Evolutionary conservation across 1,140 invertebrate species (phyloP), one percentile per base, ranked within the genome.

Genomic region (Myzus persicae): DNA sequence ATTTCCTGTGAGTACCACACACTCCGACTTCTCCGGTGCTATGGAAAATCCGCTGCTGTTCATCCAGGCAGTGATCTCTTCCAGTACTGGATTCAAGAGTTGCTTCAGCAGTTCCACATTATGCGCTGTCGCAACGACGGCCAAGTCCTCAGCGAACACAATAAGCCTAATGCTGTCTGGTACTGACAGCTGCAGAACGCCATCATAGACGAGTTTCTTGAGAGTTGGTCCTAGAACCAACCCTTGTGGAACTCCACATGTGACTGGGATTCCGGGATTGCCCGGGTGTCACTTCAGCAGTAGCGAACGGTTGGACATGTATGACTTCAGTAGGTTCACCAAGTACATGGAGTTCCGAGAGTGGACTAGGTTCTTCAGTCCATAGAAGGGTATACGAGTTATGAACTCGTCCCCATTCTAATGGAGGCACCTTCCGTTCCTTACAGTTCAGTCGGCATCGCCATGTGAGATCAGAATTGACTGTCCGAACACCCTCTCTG

Each of bases 111-210:
- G 3, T 3, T 26, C 38, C 1, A 14, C 1, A 3, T 9, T 82
- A 0, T 2, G 18, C 0, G 24, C 90, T 11, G 22, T 18, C 2
- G 7, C 90, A 1, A 91, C 38, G 0, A 91, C 40, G 0, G 88
- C 88, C 1, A 90, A 2, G 24, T 93, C 93, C n/a, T 93, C 84
- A 9, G 93, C 93, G 26, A 87, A 93, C 1, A 24, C 92, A 0
- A 93, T 5, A 0, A 93, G n/a, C 7, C 36, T 44, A 5, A 51
- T 22, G 2, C 44, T n/a, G 14, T 9, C 11, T 26, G 26, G 31
- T 0, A 40, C 31, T 0, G 1, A 0, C 2, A 14, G 38, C 5
- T 6, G 22, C 1, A 84, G 20, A 0, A 42, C 18, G 22, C 20
- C 81, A 8, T 84, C 81, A 6, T 84, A 84, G 20, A 84, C 42